Conservation (phyloP, 1,140 invertebrate species). For the Dendroctonus ponderosae region DNA sequence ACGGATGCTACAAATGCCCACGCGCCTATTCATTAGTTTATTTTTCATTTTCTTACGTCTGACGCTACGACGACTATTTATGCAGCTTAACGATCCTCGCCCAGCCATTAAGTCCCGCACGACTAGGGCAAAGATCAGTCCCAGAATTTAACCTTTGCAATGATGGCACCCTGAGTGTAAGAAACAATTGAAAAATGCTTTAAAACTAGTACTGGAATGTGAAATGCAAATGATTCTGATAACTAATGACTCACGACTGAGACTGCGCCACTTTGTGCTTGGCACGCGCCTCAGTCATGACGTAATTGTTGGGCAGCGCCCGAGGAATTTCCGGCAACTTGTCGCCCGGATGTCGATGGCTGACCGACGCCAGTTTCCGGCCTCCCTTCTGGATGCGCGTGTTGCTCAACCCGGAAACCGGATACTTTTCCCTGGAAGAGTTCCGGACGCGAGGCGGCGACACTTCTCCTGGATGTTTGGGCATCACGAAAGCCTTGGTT, state of each 20-base stretch:
- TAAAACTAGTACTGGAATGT: constrained; percentile 37
- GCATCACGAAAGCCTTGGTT: constrained; percentile 77
- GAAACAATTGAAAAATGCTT: constrained; percentile 17
- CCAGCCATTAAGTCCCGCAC: neutral
- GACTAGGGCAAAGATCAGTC: neutral
- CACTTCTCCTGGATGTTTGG: constrained; percentile 59
- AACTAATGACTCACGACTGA: constrained; percentile 40
- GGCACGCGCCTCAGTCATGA: constrained; percentile 45
- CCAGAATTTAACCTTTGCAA: constrained; percentile 39
- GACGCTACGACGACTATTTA: neutral
- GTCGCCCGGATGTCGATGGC: constrained; percentile 62
- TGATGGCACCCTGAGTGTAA: constrained; percentile 51
- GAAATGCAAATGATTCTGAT: neutral
- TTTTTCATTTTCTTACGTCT: constrained; percentile 24
- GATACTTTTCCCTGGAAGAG: constrained; percentile 56
- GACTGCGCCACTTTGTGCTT: constrained; percentile 50
- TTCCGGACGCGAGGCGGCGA: constrained; percentile 37
- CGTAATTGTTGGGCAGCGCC: constrained; percentile 50
- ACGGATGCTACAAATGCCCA: too few species aligned
- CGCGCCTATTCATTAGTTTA: too few species aligned
- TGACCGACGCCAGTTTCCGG: constrained; percentile 56
- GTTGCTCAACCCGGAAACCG: constrained; percentile 61
- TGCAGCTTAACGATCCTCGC: neutral
- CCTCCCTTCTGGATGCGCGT: constrained; percentile 59
- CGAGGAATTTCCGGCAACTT: constrained; percentile 54